Evolutionary conservation across 2,113 vertebrate species (phyloP).

Genomic region (Proteles cristata): DNA sequence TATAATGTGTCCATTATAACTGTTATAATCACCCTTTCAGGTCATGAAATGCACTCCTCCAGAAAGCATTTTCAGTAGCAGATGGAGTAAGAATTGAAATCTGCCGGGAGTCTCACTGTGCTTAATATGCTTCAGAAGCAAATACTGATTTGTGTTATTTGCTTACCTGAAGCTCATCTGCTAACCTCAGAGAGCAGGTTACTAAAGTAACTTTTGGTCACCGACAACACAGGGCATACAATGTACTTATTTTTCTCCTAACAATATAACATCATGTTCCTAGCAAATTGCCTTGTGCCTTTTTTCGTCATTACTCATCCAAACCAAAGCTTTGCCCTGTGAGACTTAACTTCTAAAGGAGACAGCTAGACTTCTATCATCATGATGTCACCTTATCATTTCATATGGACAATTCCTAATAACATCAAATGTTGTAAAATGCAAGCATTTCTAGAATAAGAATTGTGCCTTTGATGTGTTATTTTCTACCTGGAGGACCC

Average conservation of each 20-base stretch:
- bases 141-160: constrained; percentile 27
- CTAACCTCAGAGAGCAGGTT: neutral
- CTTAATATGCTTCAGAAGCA: neutral
- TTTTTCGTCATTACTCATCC: neutral
- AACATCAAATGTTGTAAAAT: neutral
- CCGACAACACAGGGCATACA: neutral
- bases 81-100: constrained; percentile 34
- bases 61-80: constrained; percentile 7
- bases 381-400: neutral
- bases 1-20: neutral
- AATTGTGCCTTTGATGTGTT: neutral
- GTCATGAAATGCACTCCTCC: neutral
- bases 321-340: neutral
- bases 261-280: neutral
- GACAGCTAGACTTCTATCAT: neutral
- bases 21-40: neutral
- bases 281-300: neutral
- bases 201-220: neutral
- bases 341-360: neutral
- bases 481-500: neutral
- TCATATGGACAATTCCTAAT: neutral
- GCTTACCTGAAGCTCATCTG: neutral
- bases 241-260: neutral
- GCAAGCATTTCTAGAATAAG: constrained; percentile 38
- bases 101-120: neutral